phyloP scores from a whole-genome alignment of 1,140 invertebrate genomes.

The Amyelois transitella region DNA sequence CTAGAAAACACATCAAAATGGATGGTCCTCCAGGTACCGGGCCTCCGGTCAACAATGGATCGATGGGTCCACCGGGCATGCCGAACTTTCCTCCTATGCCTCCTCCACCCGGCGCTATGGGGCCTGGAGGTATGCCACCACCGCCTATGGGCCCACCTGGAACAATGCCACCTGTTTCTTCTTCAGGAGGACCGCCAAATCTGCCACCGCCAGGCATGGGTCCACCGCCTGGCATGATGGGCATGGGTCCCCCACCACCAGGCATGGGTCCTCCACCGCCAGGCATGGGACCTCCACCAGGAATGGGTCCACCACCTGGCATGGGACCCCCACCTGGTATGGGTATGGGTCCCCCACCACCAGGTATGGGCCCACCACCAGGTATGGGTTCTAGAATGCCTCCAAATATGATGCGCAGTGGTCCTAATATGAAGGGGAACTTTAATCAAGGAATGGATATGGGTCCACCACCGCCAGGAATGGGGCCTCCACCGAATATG shows the following conservation, averaged over 20 bases:
- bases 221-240: slow-evolving; percentile 21
- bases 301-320: slow-evolving; percentile 35
- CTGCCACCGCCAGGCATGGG: slow-evolving; percentile 15
- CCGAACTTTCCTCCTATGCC: slow-evolving; percentile 57
- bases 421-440: slow-evolving; percentile 39
- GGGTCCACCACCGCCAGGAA: slow-evolving; percentile 47
- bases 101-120: slow-evolving; percentile 49
- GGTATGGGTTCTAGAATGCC: slow-evolving; percentile 35
- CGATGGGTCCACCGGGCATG: slow-evolving; percentile 57
- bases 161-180: slow-evolving; percentile 39
- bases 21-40: slow-evolving; percentile 56
- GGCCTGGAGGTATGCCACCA: slow-evolving; percentile 31
- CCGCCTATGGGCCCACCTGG: slow-evolving; percentile 51
- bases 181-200: slow-evolving; percentile 23
- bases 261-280: slow-evolving; percentile 28
- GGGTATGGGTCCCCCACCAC: slow-evolving; percentile 45
- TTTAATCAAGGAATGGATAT: slow-evolving; percentile 45
- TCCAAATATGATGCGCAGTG: slow-evolving; percentile 27
- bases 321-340: slow-evolving; percentile 38
- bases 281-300: slow-evolving; percentile 38
- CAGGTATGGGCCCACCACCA: slow-evolving; percentile 43
- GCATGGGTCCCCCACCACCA: slow-evolving; percentile 33
- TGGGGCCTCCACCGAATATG: slow-evolving; percentile 39
- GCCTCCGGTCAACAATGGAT: slow-evolving; percentile 34
- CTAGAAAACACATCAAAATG: slow-evolving; percentile 26